phyloP scores from a whole-genome alignment of 2,888 invertebrate species.

The Phlogophora meticulosa region DNA sequence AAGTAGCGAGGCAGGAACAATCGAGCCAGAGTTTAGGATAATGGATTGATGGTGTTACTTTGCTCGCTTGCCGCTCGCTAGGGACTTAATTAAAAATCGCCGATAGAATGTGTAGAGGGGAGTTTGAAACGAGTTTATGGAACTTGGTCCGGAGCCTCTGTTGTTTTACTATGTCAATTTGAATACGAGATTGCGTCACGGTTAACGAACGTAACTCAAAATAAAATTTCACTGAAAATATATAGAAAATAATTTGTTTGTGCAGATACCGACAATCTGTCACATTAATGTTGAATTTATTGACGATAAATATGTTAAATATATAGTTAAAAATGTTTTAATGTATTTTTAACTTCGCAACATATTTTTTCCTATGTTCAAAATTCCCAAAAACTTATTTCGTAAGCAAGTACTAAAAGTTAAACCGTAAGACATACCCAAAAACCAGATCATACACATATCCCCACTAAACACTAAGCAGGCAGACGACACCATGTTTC shows the following conservation, averaged over 20 bases:
- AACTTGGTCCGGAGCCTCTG: constrained; percentile 88
- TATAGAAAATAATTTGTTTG: constrained; percentile 45
- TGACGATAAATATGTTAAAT: constrained; percentile 19
- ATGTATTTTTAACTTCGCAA: neutral
- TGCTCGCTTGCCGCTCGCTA: constrained; percentile 88
- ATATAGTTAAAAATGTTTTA: too few species aligned
- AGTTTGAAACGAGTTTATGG: constrained; percentile 89
- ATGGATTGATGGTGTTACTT: constrained; percentile 91
- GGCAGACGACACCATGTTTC: constrained; percentile 53
- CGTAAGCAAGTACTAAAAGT: neutral
- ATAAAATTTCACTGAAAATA: constrained; percentile 58
- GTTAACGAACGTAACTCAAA: constrained; percentile 66
- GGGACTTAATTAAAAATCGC: constrained; percentile 91
- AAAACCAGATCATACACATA: constrained; percentile 8
- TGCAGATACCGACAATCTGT: constrained; percentile 31
- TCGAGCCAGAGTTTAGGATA: constrained; percentile 91
- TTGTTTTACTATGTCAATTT: constrained; percentile 91
- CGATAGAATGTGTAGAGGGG: constrained; percentile 90
- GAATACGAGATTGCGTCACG: constrained; percentile 88
- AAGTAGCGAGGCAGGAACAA: constrained; percentile 91
- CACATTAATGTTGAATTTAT: constrained; percentile 50
- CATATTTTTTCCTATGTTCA: neutral
- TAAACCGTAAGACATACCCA: neutral
- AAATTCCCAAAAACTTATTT: neutral
- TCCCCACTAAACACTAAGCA: constrained; percentile 24